These are phyloP conservation scores for Calephelis virginiensis DNA, from an alignment of 1,140 invertebrate genomes.

Conservation along the genomic window DNA sequence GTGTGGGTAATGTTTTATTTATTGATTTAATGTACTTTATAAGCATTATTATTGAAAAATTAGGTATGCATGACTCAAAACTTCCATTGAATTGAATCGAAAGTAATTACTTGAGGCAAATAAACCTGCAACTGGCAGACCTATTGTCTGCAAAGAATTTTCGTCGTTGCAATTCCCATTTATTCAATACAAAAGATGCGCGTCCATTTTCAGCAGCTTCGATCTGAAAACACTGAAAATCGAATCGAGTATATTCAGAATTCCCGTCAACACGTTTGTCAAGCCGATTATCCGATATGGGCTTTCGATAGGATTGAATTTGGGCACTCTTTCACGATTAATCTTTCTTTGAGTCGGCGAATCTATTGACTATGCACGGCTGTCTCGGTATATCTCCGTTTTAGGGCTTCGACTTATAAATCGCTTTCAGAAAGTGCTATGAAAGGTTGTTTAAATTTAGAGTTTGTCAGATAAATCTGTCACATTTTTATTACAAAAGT, in stretches of 20 bases:
- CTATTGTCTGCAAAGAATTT: neutral
- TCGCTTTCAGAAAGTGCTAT: neutral
- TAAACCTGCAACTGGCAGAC: too few species aligned
- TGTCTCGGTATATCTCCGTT: neutral
- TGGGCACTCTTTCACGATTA: slow-evolving; percentile 13
- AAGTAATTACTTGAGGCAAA: too few species aligned
- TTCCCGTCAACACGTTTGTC: slow-evolving; percentile 9
- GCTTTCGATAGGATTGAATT: slow-evolving; percentile 7
- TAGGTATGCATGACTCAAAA: too few species aligned
- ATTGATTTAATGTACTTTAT: too few species aligned
- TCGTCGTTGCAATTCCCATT: neutral
- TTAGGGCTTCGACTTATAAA: neutral
- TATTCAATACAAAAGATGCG: neutral
- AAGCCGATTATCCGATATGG: slow-evolving; percentile 5
- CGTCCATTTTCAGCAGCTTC: neutral
- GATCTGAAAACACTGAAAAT: slow-evolving; percentile 1
- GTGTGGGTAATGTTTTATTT: too few species aligned
- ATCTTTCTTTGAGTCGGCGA: slow-evolving; percentile 2
- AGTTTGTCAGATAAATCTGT: neutral
- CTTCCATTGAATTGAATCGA: too few species aligned
- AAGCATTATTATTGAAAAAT: too few species aligned
- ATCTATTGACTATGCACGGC: neutral
- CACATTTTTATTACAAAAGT: too few species aligned
- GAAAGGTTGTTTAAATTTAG: neutral
- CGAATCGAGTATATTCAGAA: slow-evolving; percentile 6